Conservation (phyloP, 1,140 invertebrate species). For the Trichoplusia ni region DNA sequence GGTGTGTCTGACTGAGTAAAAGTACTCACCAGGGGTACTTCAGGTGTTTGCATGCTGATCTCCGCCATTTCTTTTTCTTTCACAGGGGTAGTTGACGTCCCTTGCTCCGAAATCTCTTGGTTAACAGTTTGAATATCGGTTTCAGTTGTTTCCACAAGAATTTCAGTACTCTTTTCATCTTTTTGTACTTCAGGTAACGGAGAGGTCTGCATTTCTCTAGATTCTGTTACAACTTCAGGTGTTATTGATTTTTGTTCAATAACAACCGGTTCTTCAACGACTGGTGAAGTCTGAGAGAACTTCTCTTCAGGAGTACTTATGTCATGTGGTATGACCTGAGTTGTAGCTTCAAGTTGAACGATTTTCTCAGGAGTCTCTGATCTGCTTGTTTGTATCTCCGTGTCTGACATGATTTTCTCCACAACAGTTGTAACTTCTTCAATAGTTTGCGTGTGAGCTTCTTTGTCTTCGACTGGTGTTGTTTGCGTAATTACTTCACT, state of each 20-base stretch:
- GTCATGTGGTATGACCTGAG: slow-evolving; percentile 72
- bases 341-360: slow-evolving; percentile 60
- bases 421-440: slow-evolving; percentile 48
- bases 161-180: slow-evolving; percentile 73
- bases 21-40: slow-evolving; percentile 55
- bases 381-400: slow-evolving; percentile 68
- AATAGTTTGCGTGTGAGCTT: slow-evolving; percentile 64
- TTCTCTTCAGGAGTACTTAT: slow-evolving; percentile 71
- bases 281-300: slow-evolving; percentile 74
- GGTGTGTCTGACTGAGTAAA: slow-evolving; percentile 65
- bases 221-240: slow-evolving; percentile 54
- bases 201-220: slow-evolving; percentile 76
- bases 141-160: slow-evolving; percentile 64
- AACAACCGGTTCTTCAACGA: slow-evolving; percentile 39
- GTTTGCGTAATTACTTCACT: slow-evolving; percentile 81
- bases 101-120: slow-evolving; percentile 70
- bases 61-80: slow-evolving; percentile 66
- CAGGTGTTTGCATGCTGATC: slow-evolving; percentile 79
- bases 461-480: slow-evolving; percentile 73
- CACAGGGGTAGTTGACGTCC: slow-evolving; percentile 69
- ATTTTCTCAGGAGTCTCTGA: slow-evolving; percentile 56
- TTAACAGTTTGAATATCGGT: slow-evolving; percentile 75
- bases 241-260: slow-evolving; percentile 33
- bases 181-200: slow-evolving; percentile 56
- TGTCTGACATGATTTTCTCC: slow-evolving; percentile 58